Base-by-base conservation (phyloP, 2,888 invertebrate species). In the Glyphotaelius pellucidus region DNA sequence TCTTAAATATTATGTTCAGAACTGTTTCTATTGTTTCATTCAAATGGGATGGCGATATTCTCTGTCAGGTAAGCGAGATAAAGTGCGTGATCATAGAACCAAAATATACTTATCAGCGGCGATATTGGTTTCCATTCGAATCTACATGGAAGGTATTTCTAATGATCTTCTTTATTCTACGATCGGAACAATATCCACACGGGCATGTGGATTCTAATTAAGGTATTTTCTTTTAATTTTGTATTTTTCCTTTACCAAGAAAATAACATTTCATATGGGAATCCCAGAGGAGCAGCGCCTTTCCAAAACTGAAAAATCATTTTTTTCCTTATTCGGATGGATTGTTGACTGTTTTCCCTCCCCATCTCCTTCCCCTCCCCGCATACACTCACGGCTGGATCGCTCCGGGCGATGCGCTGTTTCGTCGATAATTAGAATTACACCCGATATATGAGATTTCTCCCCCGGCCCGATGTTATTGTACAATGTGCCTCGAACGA, bases 371-470 rank as follows among this genome's bases (percentile, higher is more conserved):
- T 30, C 25, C 38, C 30, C 47, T 80, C 47, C 31, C 38, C 42
- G 30, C 89, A 83, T 25, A 47, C 80, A 38, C 35, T n/a, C 80
- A 32, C 30, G 84, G 31, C 67, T 30, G 81, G 31, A 80, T 47
- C 90, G 90, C 90, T 25, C 84, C 42, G 31, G 90, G 90, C 84
- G 84, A 90, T 90, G 90, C 90, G 90, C 84, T 84, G 90, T 84
- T 83, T 84, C 90, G 90, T 90, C 84, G 90, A 90, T 90, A 90
- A 90, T 90, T 90, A 90, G 83, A 90, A 90, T 90, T 90, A 90
- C 90, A 90, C 52, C 83, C 90, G 90, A 90, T 90, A 90, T 84
- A 83, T 84, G 90, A 90, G 90, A 84, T 52, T 67, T 31, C 81
- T 52, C 30, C 67, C 83, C 81, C 52, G 89, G n/a, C n/a, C 35